Base-by-base conservation (phyloP, 2,888 invertebrate genomes). In the Pelosia muscerda region DNA sequence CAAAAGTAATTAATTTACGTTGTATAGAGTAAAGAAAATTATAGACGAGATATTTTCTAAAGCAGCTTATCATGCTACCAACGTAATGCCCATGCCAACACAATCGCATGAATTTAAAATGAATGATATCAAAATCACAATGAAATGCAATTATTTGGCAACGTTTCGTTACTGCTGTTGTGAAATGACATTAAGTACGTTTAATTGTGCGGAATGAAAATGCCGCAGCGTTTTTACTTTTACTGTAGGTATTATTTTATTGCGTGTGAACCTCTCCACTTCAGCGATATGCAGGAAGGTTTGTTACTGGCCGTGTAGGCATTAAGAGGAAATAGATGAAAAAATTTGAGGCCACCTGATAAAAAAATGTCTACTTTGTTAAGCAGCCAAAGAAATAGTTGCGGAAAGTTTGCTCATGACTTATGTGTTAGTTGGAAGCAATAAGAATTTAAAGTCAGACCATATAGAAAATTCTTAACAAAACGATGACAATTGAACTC, bases 61-160 rank as follows among this genome's bases (percentile, higher is more conserved):
- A 15, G 38, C 9, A 3, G 15, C 6, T 55, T 15, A 55, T 13
- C 13, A 19, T 23, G 1, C 11, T 25, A 55, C 25, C 55, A 55
- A 13, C 25, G 15, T 23, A 55, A 55, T 55, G 10, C 10, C 10
- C 10, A 4, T 10, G 9, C 6, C 28, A 28, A 15, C 25, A 55
- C 55, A 23, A 13, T 26, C 15, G 55, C 0, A 55, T 55, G 26
- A 26, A 55, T 55, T 13, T 15, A 26, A 55, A 25, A 55, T 55
- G 15, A 5, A 55, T 26, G 26, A 25, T 55, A 55, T 55, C 55
- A 15, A 23, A 55, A 26, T 25, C 23, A 55, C 25, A 13, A 55
- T 55, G 25, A 55, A 55, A 15, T 55, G 55, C 55, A 55, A 55
- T 55, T 55, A 55, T 55, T 55, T 55, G 55, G 55, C 55, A 26